These are phyloP conservation scores for Rhinolophus ferrumequinum DNA, from an alignment of 2,113 vertebrate genomes.

Conservation along the genomic window DNA sequence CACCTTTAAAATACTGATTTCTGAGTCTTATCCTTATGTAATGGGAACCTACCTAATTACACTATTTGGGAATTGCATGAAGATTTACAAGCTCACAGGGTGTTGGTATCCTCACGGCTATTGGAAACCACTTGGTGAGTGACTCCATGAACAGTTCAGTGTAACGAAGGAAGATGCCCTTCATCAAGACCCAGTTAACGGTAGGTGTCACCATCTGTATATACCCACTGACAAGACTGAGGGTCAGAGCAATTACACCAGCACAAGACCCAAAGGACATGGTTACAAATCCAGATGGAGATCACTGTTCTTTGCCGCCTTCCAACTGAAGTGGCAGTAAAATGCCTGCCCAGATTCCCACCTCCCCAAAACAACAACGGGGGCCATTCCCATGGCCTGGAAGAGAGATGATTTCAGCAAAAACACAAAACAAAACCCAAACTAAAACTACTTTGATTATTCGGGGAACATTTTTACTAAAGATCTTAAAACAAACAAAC, in stretches of 20 bases:
- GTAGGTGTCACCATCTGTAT: not conserved
- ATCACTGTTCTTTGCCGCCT: not conserved
- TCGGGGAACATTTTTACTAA: not conserved
- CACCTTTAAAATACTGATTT: slow-evolving; percentile 9
- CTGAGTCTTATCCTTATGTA: not conserved
- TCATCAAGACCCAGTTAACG: not conserved
- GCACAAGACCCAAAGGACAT: not conserved
- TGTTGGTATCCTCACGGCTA: not conserved
- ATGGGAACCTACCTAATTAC: too few relatives aligned
- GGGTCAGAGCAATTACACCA: not conserved
- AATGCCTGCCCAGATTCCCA: not conserved
- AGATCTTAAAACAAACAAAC: not conserved
- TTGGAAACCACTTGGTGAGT: not conserved
- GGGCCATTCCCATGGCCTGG: not conserved
- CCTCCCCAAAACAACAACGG: not conserved
- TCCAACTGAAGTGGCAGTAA: not conserved
- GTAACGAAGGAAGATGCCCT: not conserved
- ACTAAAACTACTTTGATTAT: not conserved
- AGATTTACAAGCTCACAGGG: not conserved
- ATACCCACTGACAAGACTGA: not conserved
- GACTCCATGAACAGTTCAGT: not conserved
- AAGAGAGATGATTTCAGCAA: not conserved
- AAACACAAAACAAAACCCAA: not conserved
- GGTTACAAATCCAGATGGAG: not conserved
- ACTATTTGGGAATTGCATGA: not conserved